Evolutionary conservation across 23 tunicate species (phyloP), one percentile per base, ranked within the genome.

Genomic region (Trididemnum miniatum): DNA sequence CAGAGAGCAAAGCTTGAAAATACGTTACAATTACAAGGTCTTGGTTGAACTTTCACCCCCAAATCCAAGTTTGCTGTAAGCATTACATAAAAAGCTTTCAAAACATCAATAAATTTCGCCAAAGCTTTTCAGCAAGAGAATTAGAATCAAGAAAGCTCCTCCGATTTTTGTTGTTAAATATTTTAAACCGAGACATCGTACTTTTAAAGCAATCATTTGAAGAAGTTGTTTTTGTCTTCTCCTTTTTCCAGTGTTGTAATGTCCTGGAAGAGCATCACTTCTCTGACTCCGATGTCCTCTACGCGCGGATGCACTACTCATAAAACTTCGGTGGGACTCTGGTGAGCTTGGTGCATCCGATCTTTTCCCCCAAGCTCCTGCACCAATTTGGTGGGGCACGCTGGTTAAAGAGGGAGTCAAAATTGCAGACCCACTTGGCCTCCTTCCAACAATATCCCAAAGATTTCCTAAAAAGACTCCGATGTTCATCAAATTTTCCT

Each of bases 261-360:
- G 63, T 71, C 90, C 90, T 24, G 84, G 80, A 1, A 86, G 80
- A 35, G 90, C 90, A 71, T 86, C 80, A 37, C 77, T 65, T 40
- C 90, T 71, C 84, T 86, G 71, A 76, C 90, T 86, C 51, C 90
- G 79, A 51, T 79, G 89, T 65, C 89, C 72, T 71, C 89, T 80
- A 79, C 66, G 31, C 31, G 90, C 38, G 80, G 84, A 71, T 59
- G 50, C 23, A 37, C 84, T 79, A 37, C 82, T 85, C 76, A 57
- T 37, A 7, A 39, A 49, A 36, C 90, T 86, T 22, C 84, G 71
- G 27, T 76, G 84, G 51, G 90, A 86, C 1, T 86, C 90, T 24
- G 90, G 84, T 1, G 90, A 77, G 27, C 67, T 77, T 36, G 82
- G 67, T 9, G 31, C 27, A 77, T 54, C 82, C 1, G 67, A 38